These are phyloP conservation scores for Crenichthys baileyi DNA, from an alignment of 2,797 vertebrate species.

Conservation along the genomic window DNA sequence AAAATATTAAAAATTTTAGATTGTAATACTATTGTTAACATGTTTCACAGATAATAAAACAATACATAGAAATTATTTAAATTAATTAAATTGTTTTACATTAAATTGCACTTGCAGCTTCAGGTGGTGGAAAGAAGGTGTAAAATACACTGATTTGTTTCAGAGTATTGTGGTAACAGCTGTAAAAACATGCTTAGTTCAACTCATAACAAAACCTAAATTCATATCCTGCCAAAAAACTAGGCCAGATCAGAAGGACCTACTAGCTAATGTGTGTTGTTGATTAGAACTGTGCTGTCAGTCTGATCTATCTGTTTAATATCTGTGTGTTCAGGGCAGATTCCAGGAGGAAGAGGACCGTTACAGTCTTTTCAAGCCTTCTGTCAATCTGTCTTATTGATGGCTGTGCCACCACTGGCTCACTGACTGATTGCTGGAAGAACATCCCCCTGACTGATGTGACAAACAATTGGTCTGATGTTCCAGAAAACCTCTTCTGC, in stretches of 20 bases:
- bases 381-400: slow-evolving; percentile 78
- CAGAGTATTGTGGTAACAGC: background rate
- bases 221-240: background rate
- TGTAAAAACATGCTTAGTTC: background rate
- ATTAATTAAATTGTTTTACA: no score
- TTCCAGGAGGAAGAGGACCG: slow-evolving; percentile 51
- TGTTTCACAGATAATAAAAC: background rate
- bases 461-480: slow-evolving; percentile 73
- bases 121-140: no score
- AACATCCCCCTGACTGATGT: slow-evolving; percentile 78
- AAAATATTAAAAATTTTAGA: background rate
- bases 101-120: background rate
- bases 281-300: slow-evolving; percentile 5
- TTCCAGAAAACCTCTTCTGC: slow-evolving; percentile 17
- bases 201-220: background rate
- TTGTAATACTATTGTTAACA: background rate
- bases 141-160: background rate
- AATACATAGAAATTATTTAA: background rate
- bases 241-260: background rate
- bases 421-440: slow-evolving; percentile 75
- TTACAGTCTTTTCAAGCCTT: slow-evolving; percentile 45
- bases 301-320: slow-evolving; percentile 42
- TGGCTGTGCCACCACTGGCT: slow-evolving; percentile 61
- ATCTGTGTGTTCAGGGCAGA: slow-evolving; percentile 46
- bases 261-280: background rate